Conservation (phyloP, 2,113 vertebrate species). For the Pionites leucogaster region DNA sequence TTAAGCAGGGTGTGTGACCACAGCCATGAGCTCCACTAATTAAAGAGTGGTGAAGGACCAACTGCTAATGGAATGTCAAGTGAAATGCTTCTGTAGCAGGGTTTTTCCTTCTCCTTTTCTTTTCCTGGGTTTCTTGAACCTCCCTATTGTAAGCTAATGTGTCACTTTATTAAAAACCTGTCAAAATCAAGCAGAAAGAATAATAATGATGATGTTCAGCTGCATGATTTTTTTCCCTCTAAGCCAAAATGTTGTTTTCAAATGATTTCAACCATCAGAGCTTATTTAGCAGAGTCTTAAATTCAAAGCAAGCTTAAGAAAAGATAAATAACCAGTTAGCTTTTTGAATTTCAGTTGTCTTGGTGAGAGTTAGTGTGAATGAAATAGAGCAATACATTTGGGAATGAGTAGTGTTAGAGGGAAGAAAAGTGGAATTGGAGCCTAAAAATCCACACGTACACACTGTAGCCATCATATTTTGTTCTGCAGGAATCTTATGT, state of each 20-base stretch:
- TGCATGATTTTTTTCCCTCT: background rate
- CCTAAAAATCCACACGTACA: background rate
- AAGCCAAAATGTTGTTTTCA: background rate
- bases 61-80: background rate
- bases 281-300: background rate
- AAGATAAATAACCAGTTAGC: background rate
- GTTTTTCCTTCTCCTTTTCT: background rate
- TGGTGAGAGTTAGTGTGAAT: background rate
- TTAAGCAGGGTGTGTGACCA: background rate
- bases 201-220: background rate
- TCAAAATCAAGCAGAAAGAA: conserved; percentile 1
- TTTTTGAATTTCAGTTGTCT: background rate
- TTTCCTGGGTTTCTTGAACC: background rate
- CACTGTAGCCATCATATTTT: background rate
- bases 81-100: background rate
- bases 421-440: background rate
- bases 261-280: background rate
- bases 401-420: background rate
- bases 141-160: background rate
- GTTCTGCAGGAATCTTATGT: background rate
- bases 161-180: background rate
- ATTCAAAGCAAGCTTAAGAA: background rate
- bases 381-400: background rate
- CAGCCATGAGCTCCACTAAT: background rate
- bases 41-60: background rate